Conservation (phyloP, 1,140 invertebrate species). For the Dendrolimus kikuchii region DNA sequence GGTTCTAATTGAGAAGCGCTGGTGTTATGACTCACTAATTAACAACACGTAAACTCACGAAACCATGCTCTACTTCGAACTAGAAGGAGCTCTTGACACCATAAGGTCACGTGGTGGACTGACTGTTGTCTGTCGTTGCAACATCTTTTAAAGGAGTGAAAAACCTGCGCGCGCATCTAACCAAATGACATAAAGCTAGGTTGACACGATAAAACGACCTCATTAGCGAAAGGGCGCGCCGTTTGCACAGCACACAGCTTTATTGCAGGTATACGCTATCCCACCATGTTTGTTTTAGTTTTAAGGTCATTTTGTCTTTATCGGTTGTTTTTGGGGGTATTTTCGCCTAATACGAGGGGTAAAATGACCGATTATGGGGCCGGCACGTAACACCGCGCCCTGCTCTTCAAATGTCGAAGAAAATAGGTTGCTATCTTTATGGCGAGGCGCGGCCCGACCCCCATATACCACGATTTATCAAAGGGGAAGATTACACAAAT, state of each 20-base stretch:
- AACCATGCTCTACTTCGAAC: too few species aligned
- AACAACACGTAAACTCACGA: too few species aligned
- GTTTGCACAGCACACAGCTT: slow-evolving; percentile 46
- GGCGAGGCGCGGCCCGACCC: slow-evolving; percentile 33
- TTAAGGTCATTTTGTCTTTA: slow-evolving; percentile 63
- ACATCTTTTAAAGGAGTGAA: slow-evolving; percentile 47
- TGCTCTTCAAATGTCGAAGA: slow-evolving; percentile 1
- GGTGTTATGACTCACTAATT: too few species aligned
- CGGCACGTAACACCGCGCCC: slow-evolving; percentile 49
- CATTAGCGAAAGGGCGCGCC: slow-evolving; percentile 64
- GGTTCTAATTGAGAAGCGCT: too few species aligned
- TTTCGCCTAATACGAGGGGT: slow-evolving; percentile 33
- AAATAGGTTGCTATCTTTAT: slow-evolving; percentile 6
- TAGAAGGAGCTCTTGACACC: too few species aligned
- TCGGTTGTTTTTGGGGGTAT: slow-evolving; percentile 40
- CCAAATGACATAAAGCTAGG: slow-evolving; percentile 58
- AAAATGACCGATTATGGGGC: slow-evolving; percentile 35
- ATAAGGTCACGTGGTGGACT: slow-evolving; percentile 42
- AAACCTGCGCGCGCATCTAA: slow-evolving; percentile 58
- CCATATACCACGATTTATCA: slow-evolving; percentile 50
- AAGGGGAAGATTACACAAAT: slow-evolving; percentile 5
- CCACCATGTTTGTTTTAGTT: slow-evolving; percentile 64
- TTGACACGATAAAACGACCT: slow-evolving; percentile 60
- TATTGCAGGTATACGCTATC: slow-evolving; percentile 42
- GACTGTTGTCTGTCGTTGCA: slow-evolving; percentile 28